These are phyloP conservation scores for Eupithecia subumbrata DNA, from an alignment of 2,888 invertebrate genomes.

Conservation along the genomic window DNA sequence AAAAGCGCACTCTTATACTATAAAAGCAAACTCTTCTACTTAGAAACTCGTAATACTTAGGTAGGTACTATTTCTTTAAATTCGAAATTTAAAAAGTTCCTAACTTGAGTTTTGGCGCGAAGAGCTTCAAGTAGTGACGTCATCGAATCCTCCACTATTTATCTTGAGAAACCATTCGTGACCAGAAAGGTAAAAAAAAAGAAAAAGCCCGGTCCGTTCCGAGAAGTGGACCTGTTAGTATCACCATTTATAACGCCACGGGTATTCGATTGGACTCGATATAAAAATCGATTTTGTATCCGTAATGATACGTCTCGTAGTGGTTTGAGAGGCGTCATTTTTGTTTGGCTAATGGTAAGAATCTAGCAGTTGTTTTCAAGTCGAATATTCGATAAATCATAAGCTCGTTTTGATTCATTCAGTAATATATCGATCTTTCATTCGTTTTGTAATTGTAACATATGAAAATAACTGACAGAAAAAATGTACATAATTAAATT, in stretches of 20 bases:
- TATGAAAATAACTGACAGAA: too few relatives aligned
- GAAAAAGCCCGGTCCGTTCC: constrained; percentile 64
- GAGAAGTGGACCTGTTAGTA: constrained; percentile 75
- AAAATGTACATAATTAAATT: too few relatives aligned
- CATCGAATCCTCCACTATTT: constrained; percentile 68
- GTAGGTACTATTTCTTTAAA: too few relatives aligned
- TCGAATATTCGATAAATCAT: constrained; percentile 3
- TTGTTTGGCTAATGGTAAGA: not conserved
- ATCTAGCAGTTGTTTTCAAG: not conserved
- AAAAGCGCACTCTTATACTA: too few relatives aligned
- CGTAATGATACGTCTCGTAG: constrained; percentile 28
- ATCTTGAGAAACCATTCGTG: constrained; percentile 73
- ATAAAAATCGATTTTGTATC: constrained; percentile 39
- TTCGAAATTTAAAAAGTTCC: constrained; percentile 7
- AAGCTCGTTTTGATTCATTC: not conserved
- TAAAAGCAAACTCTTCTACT: too few relatives aligned
- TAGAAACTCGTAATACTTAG: too few relatives aligned
- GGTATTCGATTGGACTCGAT: constrained; percentile 51
- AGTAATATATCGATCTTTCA: not conserved
- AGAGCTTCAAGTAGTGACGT: constrained; percentile 56
- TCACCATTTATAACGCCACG: constrained; percentile 78
- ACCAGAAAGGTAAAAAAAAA: constrained; percentile 62
- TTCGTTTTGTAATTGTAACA: too few relatives aligned
- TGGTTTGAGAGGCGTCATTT: not conserved
- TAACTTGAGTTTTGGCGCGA: constrained; percentile 11